Evolutionary conservation across 2,888 invertebrate genomes (phyloP), one percentile per base, ranked within the genome.

Genomic region (Orchesellides sinensis): DNA sequence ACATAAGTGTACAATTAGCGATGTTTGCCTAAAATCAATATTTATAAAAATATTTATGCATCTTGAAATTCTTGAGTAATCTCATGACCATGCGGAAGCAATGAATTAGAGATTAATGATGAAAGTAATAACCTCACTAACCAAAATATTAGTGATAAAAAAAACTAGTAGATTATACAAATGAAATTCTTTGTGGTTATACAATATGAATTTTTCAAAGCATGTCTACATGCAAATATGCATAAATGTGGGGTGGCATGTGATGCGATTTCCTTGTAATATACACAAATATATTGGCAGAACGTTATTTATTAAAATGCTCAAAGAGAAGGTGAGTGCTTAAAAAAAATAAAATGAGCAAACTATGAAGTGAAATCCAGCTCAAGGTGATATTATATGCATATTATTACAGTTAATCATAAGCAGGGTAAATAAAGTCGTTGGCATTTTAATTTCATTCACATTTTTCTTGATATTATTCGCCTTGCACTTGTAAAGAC

Each of bases 371-470:
- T 5, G 72, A 61, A 73, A 73, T 45, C 32, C 32, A 63, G 73
- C 80, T 83, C 83, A 83, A 83, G 75, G 83, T 83, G 83, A 83
- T 80, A 40, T 29, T 8, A 17, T 32, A 35, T 35, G 35, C 10
- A 14, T 40, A 32, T 32, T 5, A 45, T 66, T 66, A 66, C 47
- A 66, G 14, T 17, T n/a, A 73, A 49, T 73, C 63, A 72, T 63
- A 35, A 32, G 61, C 49, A 17, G 61, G 49, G 73, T 73, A 56
- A 80, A 80, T 70, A 70, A 83, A 83, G 83, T 83, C 83, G 80
- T 83, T 83, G 83, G 83, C 83, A 83, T 83, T 80, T 83, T 68
- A 32, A 73, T 79, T 83, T 56, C 70, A 70, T 56, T 78, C 69
- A 52, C 69, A 29, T 45, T 40, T 40, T 40, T 14, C 4, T 40